Conservation (phyloP, 1,140 invertebrate genomes). For the Nixonia krombeini region DNA sequence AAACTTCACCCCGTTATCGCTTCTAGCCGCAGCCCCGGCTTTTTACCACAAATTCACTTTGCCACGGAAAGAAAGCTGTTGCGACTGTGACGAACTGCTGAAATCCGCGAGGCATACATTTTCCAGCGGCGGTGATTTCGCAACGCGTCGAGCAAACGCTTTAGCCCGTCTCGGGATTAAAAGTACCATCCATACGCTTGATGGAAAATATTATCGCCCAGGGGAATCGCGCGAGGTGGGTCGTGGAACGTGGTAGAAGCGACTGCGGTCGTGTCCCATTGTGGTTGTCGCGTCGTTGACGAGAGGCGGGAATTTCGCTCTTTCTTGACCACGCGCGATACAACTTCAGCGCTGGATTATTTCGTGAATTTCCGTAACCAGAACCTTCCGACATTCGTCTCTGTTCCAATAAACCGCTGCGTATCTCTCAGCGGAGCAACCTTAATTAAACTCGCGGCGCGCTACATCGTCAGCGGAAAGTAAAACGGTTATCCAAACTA, state of each 20-base stretch:
- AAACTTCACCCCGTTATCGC: conserved; percentile 52
- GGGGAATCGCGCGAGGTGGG: no score
- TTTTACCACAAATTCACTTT: conserved; percentile 52
- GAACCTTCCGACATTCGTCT: conserved; percentile 15
- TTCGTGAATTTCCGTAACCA: conserved; percentile 23
- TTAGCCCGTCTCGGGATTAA: conserved; percentile 7
- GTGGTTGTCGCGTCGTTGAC: no score
- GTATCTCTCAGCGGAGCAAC: conserved; percentile 24
- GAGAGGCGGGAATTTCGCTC: no score
- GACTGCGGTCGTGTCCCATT: no score
- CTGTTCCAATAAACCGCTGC: conserved; percentile 34
- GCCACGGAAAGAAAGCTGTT: conserved; percentile 38
- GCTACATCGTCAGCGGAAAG: no score
- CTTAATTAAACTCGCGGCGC: conserved; percentile 23
- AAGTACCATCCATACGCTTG: no score
- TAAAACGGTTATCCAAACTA: conserved; percentile 30
- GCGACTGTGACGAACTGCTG: conserved; percentile 39
- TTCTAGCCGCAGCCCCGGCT: conserved; percentile 41
- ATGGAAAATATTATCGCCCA: conserved; percentile 18
- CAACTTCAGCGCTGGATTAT: conserved; percentile 20
- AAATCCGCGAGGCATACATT: conserved; percentile 43
- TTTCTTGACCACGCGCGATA: conserved; percentile 8
- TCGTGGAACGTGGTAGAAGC: no score
- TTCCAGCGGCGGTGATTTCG: conserved; percentile 39
- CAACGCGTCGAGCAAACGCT: conserved; percentile 24